phyloP scores from a whole-genome alignment of 2,888 invertebrate genomes.

The Eumerus sabulonum region DNA sequence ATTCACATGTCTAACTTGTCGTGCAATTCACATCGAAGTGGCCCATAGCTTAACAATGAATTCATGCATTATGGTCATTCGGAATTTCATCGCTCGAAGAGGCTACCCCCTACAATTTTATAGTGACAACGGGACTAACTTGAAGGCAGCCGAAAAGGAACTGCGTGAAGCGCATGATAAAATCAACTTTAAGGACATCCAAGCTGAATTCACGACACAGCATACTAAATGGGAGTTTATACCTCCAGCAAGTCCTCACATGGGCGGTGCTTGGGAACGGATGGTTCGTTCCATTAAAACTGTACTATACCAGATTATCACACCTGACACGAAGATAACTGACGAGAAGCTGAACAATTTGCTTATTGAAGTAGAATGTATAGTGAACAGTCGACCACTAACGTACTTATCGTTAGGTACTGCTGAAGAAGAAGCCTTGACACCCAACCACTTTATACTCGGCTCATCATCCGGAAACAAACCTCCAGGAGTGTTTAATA shows the following conservation, averaged over 20 bases:
- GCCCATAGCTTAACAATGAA: constrained; percentile 42
- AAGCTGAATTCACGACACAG: constrained; percentile 22
- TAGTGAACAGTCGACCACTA: constrained; percentile 55
- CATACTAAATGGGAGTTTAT: constrained; percentile 39
- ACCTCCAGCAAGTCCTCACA: constrained; percentile 44
- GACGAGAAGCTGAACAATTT: constrained; percentile 44
- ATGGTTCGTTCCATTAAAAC: constrained; percentile 49
- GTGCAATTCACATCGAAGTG: constrained; percentile 45
- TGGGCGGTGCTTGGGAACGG: constrained; percentile 51
- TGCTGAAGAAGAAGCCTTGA: constrained; percentile 71
- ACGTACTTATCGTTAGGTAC: constrained; percentile 57
- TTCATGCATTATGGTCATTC: constrained; percentile 24
- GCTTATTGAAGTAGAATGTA: constrained; percentile 51
- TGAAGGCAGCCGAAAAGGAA: constrained; percentile 43
- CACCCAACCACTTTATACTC: constrained; percentile 73
- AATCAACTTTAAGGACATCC: constrained; percentile 9
- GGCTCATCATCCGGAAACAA: constrained; percentile 58
- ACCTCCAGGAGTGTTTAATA: constrained; percentile 61
- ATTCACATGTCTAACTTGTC: constrained; percentile 50
- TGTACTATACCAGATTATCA: constrained; percentile 26
- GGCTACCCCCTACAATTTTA: constrained; percentile 28
- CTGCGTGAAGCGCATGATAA: constrained; percentile 20
- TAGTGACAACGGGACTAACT: constrained; percentile 15
- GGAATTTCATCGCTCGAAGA: constrained; percentile 30
- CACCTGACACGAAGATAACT: constrained; percentile 27